phyloP scores from a whole-genome alignment of 2,797 vertebrate genomes.

The Mormyrops boulengeri region DNA sequence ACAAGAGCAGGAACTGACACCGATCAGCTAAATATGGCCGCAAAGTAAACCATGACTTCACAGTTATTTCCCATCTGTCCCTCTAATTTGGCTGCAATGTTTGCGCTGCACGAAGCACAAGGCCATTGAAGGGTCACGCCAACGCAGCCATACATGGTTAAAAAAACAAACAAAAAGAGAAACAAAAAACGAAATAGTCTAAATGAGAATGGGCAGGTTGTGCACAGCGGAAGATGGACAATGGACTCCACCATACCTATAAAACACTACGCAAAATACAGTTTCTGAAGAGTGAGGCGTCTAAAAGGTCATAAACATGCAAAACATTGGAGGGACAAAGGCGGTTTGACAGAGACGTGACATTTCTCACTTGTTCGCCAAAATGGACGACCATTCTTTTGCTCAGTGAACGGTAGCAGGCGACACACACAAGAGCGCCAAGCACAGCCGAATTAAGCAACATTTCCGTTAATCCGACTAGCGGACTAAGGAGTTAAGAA shows the following conservation, averaged over 20 bases:
- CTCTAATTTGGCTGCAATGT: not conserved
- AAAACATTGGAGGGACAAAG: conserved; percentile 23
- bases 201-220: conserved; percentile 19
- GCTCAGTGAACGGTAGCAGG: conserved; percentile 6
- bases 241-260: not conserved
- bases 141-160: conserved; percentile 22
- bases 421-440: conserved; percentile 21
- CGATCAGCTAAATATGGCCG: conserved; percentile 40
- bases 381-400: conserved; percentile 29
- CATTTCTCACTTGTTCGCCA: conserved; percentile 41
- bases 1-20: not conserved
- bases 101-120: not conserved
- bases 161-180: not conserved
- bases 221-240: conserved; percentile 33
- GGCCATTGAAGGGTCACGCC: not conserved
- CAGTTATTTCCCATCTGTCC: not conserved
- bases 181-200: not conserved
- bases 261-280: conserved; percentile 16
- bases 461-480: not conserved
- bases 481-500: not conserved
- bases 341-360: conserved; percentile 28
- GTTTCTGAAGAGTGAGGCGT: conserved; percentile 23
- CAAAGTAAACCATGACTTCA: conserved; percentile 4
- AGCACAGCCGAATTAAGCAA: not conserved
- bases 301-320: conserved; percentile 29